A percentile compares a stretch with the other conserved stretches of the same genome.
These are phyloP conservation scores for Microcebus lehilahytsara DNA, from an alignment of 2,113 vertebrate genomes.

Conservation along the genomic window DNA sequence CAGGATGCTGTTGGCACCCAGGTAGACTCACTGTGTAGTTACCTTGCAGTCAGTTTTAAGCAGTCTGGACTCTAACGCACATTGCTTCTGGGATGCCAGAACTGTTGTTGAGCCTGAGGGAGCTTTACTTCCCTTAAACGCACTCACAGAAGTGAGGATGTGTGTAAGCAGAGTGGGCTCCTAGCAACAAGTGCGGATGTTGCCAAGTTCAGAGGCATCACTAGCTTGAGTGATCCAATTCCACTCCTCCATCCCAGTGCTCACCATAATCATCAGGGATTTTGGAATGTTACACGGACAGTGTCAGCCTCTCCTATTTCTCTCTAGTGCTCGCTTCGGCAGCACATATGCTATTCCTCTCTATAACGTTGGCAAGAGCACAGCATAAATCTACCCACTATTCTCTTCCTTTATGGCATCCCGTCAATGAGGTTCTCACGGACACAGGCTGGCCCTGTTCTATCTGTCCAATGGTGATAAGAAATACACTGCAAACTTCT, in stretches of 20 bases:
- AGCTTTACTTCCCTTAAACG: neutral
- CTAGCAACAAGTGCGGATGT: neutral
- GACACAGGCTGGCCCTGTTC: neutral
- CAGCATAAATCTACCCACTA: neutral
- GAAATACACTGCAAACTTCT: neutral
- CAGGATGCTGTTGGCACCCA: neutral
- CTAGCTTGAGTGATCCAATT: neutral
- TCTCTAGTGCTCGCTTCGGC: neutral
- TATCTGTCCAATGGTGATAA: neutral
- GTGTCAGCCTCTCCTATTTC: neutral
- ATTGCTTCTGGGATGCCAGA: neutral
- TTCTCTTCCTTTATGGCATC: neutral
- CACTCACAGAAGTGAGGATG: neutral
- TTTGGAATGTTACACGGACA: accelerated
- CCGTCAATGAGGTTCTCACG: neutral
- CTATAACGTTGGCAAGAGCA: neutral
- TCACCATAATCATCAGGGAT: neutral
- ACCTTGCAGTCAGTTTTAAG: neutral
- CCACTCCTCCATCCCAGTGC: neutral
- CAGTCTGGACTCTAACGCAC: neutral
- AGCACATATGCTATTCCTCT: neutral
- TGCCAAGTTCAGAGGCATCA: neutral
- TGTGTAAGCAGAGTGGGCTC: neutral
- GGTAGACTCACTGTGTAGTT: neutral
- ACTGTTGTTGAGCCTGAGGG: neutral